Conservation (phyloP, 1,140 invertebrate genomes). For the Heliconius melpomene region DNA sequence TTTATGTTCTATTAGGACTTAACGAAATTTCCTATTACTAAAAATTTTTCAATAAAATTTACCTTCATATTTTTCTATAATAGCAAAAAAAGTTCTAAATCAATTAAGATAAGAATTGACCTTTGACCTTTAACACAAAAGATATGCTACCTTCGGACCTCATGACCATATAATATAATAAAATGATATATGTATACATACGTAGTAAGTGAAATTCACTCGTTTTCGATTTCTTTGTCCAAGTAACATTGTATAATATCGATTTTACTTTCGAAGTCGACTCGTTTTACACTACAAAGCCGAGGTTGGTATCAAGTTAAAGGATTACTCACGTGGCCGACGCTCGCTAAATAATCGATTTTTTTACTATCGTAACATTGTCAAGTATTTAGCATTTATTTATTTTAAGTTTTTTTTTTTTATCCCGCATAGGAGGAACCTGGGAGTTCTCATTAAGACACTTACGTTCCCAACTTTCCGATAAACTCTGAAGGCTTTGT, state of each 20-base stretch:
- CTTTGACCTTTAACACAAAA: conserved; percentile 1
- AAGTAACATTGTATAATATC: conserved; percentile 48
- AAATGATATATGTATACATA: not conserved
- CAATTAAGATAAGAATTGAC: not conserved
- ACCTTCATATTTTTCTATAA: too few species aligned
- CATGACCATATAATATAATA: not conserved
- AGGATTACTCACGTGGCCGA: conserved; percentile 22
- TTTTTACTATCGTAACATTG: not conserved
- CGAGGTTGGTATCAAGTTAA: conserved; percentile 37
- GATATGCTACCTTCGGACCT: not conserved
- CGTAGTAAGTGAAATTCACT: not conserved
- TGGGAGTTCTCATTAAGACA: too few species aligned
- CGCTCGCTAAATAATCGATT: not conserved
- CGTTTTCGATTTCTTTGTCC: conserved; percentile 56
- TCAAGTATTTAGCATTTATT: not conserved
- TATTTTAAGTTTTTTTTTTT: not conserved
- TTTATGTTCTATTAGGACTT: too few species aligned
- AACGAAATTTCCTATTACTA: too few species aligned
- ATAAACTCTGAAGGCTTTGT: too few species aligned
- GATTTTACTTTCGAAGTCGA: conserved; percentile 62
- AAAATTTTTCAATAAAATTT: too few species aligned
- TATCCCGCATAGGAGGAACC: too few species aligned
- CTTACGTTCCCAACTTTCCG: too few species aligned
- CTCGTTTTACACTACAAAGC: conserved; percentile 55
- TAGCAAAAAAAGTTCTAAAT: not conserved